A percentile compares a stretch with the other conserved stretches of the same genome.
These are phyloP conservation scores for Sorex fumeus DNA, from an alignment of 2,113 vertebrate species.

Conservation along the genomic window DNA sequence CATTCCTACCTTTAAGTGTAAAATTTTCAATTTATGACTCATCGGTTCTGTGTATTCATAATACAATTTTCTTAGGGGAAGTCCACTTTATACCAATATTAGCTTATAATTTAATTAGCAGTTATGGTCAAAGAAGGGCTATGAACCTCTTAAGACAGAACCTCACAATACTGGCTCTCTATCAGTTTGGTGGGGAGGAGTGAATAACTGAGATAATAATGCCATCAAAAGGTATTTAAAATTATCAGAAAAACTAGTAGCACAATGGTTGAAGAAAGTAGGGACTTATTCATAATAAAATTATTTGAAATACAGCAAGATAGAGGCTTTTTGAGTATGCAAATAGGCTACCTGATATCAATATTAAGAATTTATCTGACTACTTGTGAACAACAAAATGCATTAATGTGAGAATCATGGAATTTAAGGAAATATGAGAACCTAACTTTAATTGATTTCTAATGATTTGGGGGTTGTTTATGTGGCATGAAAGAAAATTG, in stretches of 20 bases:
- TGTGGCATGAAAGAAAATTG: too few species aligned
- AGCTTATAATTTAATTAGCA: too few species aligned
- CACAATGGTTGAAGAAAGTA: background rate
- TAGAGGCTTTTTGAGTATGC: background rate
- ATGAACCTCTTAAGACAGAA: too few species aligned
- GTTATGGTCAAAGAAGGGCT: too few species aligned
- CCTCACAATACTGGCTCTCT: too few species aligned
- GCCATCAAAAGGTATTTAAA: background rate
- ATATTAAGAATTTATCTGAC: background rate
- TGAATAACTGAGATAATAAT: background rate
- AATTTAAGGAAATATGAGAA: slow-evolving; percentile 10
- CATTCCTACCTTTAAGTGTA: too few species aligned
- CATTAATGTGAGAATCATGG: background rate
- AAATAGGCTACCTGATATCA: background rate
- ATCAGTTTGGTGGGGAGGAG: background rate
- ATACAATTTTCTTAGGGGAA: too few species aligned
- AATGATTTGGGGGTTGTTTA: too few species aligned
- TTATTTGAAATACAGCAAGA: background rate
- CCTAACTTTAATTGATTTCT: too few species aligned
- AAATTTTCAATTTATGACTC: too few species aligned
- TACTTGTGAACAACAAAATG: background rate
- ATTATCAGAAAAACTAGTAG: slow-evolving; percentile 5
- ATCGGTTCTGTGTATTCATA: too few species aligned
- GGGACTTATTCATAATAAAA: background rate
- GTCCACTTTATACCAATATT: too few species aligned